These are phyloP conservation scores for Mus musculus DNA, from an alignment of 2,113 vertebrate genomes.

Conservation along the genomic window DNA sequence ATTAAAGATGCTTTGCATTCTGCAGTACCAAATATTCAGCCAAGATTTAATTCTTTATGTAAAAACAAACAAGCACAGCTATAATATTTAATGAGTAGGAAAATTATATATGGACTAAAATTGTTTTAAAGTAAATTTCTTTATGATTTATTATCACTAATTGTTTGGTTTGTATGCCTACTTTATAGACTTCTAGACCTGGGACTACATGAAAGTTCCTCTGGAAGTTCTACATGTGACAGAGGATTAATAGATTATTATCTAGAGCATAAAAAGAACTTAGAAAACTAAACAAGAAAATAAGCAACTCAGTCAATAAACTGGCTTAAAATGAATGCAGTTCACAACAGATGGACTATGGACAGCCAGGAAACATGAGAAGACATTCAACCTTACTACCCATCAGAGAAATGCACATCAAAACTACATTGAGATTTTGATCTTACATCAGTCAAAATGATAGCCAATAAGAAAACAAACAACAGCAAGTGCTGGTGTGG, in stretches of 20 bases:
- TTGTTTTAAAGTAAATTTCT: neutral
- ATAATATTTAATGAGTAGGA: neutral
- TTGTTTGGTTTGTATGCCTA: neutral
- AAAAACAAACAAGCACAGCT: neutral
- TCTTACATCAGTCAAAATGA: neutral
- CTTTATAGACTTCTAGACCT: neutral
- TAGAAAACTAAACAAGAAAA: neutral
- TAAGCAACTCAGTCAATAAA: neutral
- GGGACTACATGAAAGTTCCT: neutral
- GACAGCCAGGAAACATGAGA: neutral
- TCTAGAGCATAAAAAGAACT: neutral
- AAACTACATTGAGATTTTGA: neutral
- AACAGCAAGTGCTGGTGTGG: no score
- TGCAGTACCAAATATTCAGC: neutral
- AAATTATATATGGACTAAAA: neutral
- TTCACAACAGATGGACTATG: neutral
- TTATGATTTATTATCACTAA: neutral
- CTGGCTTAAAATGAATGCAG: neutral
- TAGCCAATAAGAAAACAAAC: neutral
- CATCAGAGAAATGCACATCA: neutral
- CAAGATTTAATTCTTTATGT: neutral
- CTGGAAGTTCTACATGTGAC: neutral
- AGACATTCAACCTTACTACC: neutral
- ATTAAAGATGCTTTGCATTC: neutral
- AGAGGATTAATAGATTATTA: neutral